Evolutionary conservation across 2,113 vertebrate species (phyloP).

Genomic region (Sinocyclocheilus rhinocerous): DNA sequence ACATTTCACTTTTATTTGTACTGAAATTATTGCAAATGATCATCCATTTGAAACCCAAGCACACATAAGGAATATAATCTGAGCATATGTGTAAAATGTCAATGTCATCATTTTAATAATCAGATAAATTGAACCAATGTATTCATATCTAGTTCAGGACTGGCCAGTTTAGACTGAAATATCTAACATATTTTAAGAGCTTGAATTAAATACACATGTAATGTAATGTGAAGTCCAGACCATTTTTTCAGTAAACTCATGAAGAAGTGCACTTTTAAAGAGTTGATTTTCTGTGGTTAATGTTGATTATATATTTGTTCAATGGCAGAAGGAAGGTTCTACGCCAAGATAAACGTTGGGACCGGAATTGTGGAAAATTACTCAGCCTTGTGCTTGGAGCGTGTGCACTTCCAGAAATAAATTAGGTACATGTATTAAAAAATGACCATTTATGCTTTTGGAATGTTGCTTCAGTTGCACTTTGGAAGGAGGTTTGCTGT

Average conservation of each 20-base stretch:
- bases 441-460: slow-evolving; percentile 9
- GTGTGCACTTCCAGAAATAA: neutral
- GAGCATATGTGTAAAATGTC: neutral
- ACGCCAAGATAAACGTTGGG: slow-evolving; percentile 66
- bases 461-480: slow-evolving; percentile 14
- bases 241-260: slow-evolving; percentile 1
- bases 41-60: neutral
- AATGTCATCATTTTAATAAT: neutral
- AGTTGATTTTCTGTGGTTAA: slow-evolving; percentile 62
- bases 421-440: slow-evolving; percentile 7
- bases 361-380: slow-evolving; percentile 54
- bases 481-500: neutral
- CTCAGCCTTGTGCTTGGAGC: slow-evolving; percentile 14
- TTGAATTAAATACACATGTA: slow-evolving; percentile 20
- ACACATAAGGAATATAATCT: neutral
- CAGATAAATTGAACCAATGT: neutral
- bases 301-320: slow-evolving; percentile 69
- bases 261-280: slow-evolving; percentile 65
- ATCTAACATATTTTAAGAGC: slow-evolving; percentile 14
- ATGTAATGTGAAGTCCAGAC: neutral
- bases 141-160: neutral
- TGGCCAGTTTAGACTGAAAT: neutral
- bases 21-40: neutral
- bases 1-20: slow-evolving; percentile 4
- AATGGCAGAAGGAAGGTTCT: slow-evolving; percentile 49